phyloP scores from a whole-genome alignment of 2,888 invertebrate genomes.

The Andrena hattorfiana region DNA sequence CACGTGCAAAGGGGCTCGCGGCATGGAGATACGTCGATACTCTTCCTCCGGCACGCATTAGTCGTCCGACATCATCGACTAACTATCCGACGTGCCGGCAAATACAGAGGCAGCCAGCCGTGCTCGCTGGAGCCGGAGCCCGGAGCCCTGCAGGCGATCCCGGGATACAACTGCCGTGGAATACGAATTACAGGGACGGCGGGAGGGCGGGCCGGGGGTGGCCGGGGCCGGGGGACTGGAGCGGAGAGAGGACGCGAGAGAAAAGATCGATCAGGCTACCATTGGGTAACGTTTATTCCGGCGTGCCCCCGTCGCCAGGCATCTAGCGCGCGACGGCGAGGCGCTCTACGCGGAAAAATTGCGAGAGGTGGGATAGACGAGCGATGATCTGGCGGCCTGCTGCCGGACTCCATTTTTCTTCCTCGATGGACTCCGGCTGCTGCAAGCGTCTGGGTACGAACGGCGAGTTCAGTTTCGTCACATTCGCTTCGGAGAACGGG shows the following conservation, averaged over 20 bases:
- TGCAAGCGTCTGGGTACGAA: neutral
- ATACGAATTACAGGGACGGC: constrained; percentile 66
- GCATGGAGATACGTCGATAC: constrained; percentile 62
- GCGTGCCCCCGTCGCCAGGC: constrained; percentile 39
- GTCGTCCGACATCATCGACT: constrained; percentile 72
- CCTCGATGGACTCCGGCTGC: neutral
- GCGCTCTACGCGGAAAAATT: neutral
- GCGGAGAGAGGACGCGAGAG: constrained; percentile 35
- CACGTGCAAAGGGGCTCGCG: constrained; percentile 44
- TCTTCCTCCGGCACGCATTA: constrained; percentile 65
- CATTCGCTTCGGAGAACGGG: too few relatives aligned
- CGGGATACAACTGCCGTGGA: constrained; percentile 69
- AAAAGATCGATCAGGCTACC: constrained; percentile 67
- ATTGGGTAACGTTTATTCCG: constrained; percentile 65
- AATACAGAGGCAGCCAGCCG: constrained; percentile 37
- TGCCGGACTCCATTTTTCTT: neutral
- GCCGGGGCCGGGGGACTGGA: neutral
- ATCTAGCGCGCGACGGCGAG: constrained; percentile 3
- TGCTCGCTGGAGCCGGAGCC: constrained; percentile 47
- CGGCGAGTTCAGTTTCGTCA: neutral
- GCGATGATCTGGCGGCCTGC: neutral
- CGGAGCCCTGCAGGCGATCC: constrained; percentile 64
- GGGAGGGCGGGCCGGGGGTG: constrained; percentile 14
- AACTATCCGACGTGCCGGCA: constrained; percentile 65
- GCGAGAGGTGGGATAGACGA: neutral